phyloP scores from a whole-genome alignment of 1,140 invertebrate genomes.

The Psix sp. region DNA sequence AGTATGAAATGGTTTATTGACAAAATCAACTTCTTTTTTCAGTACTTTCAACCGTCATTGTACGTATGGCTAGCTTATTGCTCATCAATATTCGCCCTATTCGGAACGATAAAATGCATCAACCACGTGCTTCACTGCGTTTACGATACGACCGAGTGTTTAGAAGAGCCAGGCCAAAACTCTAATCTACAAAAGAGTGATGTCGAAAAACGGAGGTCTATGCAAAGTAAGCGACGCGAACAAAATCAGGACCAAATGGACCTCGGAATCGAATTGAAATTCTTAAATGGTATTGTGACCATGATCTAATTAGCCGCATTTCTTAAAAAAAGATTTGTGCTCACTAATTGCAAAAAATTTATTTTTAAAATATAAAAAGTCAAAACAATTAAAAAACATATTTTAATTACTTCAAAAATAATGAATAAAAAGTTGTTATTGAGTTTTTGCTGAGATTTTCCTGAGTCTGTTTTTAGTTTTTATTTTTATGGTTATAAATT shows the following conservation, averaged over 20 bases:
- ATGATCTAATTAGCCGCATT: conserved; percentile 1
- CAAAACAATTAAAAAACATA: no score
- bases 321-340: no score
- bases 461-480: no score
- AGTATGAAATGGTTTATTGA: no score
- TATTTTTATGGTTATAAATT: conserved; percentile 3
- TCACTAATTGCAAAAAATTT: no score
- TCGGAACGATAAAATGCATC: conserved; percentile 89
- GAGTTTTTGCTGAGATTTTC: no score
- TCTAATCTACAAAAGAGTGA: conserved; percentile 71
- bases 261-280: conserved; percentile 88
- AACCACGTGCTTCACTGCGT: conserved; percentile 96
- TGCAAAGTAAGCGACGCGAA: conserved; percentile 68
- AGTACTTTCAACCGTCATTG: conserved; percentile 92
- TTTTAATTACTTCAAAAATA: no score
- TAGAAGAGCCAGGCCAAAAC: conserved; percentile 79
- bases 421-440: no score
- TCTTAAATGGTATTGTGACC: conserved; percentile 78
- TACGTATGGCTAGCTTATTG: conserved; percentile 93
- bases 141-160: conserved; percentile 95
- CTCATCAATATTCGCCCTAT: conserved; percentile 86
- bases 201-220: conserved; percentile 69
- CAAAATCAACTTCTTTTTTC: conserved; percentile 76
- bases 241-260: conserved; percentile 70
- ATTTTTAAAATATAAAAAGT: no score